A percentile compares a stretch with the other conserved stretches of the same genome.
phyloP scores from a whole-genome alignment of 1,140 invertebrate species.

The Tetraneura akinire region DNA sequence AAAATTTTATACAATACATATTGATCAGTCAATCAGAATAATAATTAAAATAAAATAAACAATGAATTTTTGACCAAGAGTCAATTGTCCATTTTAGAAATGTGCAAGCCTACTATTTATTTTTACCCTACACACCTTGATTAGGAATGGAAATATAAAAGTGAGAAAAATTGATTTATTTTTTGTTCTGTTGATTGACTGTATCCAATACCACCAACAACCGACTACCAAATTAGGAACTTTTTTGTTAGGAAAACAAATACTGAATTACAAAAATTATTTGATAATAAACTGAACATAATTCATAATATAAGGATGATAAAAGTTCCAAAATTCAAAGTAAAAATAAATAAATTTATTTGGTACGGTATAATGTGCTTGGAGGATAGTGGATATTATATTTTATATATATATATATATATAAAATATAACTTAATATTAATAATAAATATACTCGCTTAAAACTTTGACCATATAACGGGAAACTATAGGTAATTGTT shows the following conservation, averaged over 20 bases:
- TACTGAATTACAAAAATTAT: constrained; percentile 22
- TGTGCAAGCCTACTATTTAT: constrained; percentile 23
- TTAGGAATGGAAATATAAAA: constrained; percentile 42
- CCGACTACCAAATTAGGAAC: constrained; percentile 47
- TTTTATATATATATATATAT: background rate
- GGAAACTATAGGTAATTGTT: background rate
- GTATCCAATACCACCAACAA: constrained; percentile 41
- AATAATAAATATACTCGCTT: constrained; percentile 5
- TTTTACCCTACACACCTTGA: constrained; percentile 40
- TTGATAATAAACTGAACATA: constrained; percentile 15
- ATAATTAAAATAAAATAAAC: constrained; percentile 37
- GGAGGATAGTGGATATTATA: background rate
- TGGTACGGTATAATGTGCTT: constrained; percentile 46
- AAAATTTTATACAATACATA: constrained; percentile 43
- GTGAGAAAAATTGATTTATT: constrained; percentile 29
- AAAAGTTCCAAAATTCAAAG: constrained; percentile 37
- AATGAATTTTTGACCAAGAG: constrained; percentile 1
- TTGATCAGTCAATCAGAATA: constrained; percentile 49
- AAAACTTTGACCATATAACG: constrained; percentile 5
- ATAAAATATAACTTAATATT: no score
- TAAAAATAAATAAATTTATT: constrained; percentile 23
- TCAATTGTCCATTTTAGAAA: constrained; percentile 19
- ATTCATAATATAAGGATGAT: constrained; percentile 11
- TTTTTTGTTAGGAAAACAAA: constrained; percentile 49
- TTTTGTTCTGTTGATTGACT: constrained; percentile 14